These are phyloP conservation scores for Aleiodes testaceus DNA, from an alignment of 2,888 invertebrate genomes.

Conservation along the genomic window DNA sequence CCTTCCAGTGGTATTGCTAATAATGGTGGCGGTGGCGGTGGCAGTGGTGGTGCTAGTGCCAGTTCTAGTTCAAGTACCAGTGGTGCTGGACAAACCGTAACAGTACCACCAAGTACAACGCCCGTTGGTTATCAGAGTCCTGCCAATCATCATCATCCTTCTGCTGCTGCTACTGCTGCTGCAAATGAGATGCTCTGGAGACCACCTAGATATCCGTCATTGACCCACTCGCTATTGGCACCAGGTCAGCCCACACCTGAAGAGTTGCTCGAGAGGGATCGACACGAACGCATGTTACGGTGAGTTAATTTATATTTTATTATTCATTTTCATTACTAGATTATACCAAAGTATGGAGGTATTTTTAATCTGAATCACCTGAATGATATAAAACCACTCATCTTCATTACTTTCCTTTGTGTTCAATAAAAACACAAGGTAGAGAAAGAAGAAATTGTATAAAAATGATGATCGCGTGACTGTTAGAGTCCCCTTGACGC, in stretches of 20 bases:
- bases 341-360: neutral
- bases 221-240: conserved; percentile 75
- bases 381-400: neutral
- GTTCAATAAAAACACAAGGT: conserved; percentile 11
- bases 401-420: conserved; percentile 26
- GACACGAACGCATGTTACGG: conserved; percentile 81
- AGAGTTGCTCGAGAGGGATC: conserved; percentile 77
- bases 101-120: conserved; percentile 62
- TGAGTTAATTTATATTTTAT: conserved; percentile 67
- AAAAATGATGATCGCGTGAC: conserved; percentile 31
- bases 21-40: neutral
- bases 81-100: conserved; percentile 27
- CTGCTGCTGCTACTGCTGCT: conserved; percentile 62
- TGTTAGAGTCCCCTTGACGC: conserved; percentile 25
- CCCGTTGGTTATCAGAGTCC: conserved; percentile 65
- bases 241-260: conserved; percentile 72
- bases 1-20: conserved; percentile 60
- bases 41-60: neutral
- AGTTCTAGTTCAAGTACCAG: neutral
- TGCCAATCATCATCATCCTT: conserved; percentile 61
- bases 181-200: conserved; percentile 70
- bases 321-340: conserved; percentile 1
- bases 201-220: conserved; percentile 74
- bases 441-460: conserved; percentile 23
- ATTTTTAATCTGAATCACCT: conserved; percentile 14